Conservation (phyloP, 2,113 vertebrate genomes). For the Astatoreochromis straeleni region DNA sequence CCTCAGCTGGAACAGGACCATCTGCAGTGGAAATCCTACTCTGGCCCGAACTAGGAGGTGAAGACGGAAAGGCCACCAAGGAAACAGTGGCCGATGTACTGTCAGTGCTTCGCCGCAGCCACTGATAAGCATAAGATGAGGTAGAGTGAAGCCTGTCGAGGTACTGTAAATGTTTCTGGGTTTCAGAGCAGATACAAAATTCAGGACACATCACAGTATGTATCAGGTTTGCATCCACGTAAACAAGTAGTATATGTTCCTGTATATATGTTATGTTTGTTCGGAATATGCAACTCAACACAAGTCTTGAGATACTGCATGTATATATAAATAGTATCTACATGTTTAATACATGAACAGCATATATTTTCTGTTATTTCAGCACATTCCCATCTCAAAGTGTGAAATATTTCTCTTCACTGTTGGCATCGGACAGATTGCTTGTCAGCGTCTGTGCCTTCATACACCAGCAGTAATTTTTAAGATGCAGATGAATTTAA, state of each 20-base stretch:
- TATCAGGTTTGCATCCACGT: background rate
- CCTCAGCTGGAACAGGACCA: conserved; percentile 18
- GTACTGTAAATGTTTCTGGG: background rate
- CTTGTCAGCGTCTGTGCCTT: background rate
- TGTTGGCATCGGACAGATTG: background rate
- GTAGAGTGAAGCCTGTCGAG: background rate
- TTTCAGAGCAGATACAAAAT: background rate
- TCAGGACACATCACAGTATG: background rate
- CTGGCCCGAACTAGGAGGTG: background rate
- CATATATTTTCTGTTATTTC: background rate
- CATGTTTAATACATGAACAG: background rate
- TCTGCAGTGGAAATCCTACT: conserved; percentile 4
- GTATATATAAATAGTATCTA: background rate
- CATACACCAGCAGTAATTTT: background rate
- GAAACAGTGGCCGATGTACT: background rate
- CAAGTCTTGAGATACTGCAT: background rate
- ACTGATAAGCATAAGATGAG: background rate
- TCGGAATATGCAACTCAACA: background rate
- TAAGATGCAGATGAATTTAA: background rate
- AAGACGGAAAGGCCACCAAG: conserved; percentile 23
- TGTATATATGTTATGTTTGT: background rate
- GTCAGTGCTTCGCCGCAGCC: background rate
- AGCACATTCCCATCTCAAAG: background rate
- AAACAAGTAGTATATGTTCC: background rate
- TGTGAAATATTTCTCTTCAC: background rate